phyloP scores from a whole-genome alignment of 2,888 invertebrate genomes.

The Trachelus tabidus region DNA sequence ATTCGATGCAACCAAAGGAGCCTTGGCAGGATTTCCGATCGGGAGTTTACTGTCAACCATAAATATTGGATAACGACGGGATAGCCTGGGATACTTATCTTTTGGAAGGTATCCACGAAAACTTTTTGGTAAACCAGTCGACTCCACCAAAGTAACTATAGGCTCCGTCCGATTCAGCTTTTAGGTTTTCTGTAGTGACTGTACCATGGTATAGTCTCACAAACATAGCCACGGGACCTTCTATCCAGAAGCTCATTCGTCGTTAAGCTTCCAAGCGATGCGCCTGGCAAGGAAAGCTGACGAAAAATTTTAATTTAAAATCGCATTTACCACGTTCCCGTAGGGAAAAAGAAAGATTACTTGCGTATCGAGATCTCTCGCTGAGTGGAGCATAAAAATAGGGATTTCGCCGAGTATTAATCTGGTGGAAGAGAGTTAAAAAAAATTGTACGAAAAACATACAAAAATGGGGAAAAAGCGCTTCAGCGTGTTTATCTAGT shows the following conservation, averaged over 20 bases:
- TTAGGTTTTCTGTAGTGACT: background rate
- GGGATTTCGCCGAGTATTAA: background rate
- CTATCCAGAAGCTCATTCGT: background rate
- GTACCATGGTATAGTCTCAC: background rate
- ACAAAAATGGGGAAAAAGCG: background rate
- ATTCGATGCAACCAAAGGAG: slow-evolving; percentile 10
- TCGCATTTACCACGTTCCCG: background rate
- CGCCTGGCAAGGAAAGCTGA: background rate
- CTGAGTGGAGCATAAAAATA: background rate
- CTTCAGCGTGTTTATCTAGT: background rate
- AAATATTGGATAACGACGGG: background rate
- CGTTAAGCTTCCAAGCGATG: background rate
- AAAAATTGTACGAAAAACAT: background rate
- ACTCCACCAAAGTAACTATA: background rate
- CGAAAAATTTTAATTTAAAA: background rate
- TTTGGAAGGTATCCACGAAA: background rate
- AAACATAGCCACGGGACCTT: background rate
- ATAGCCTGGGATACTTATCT: background rate
- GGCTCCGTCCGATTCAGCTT: background rate
- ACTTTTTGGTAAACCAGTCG: background rate
- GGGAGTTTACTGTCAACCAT: background rate
- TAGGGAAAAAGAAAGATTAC: background rate
- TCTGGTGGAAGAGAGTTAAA: background rate
- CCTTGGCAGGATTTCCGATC: slow-evolving; percentile 8
- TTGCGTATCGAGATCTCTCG: background rate